These are phyloP conservation scores for Amblyopsis hoosieri DNA, from an alignment of 2,797 vertebrate species.

Conservation along the genomic window DNA sequence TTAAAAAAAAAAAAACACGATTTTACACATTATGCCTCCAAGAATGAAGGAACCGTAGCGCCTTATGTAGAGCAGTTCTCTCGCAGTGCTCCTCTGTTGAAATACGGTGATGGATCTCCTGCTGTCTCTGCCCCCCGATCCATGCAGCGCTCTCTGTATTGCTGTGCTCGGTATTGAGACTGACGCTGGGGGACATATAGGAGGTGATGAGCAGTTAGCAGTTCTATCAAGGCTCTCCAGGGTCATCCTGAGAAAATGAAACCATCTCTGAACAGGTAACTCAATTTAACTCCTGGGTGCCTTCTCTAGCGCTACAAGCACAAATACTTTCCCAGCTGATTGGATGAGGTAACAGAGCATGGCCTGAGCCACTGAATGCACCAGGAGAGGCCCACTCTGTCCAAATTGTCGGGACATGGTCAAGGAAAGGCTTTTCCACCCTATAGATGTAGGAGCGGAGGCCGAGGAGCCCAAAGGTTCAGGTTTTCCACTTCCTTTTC, in stretches of 20 bases:
- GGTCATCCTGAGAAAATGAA: conserved; percentile 75
- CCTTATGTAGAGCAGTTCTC: conserved; percentile 4
- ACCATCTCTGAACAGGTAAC: conserved; percentile 78
- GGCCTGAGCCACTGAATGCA: conserved; percentile 61
- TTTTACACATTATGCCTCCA: no score
- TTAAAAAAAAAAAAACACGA: no score
- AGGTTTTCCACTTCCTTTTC: conserved; percentile 60
- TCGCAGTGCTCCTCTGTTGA: conserved; percentile 31
- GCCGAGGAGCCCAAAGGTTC: conserved; percentile 56
- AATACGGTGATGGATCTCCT: conserved; percentile 48
- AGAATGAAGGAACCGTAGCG: conserved; percentile 10
- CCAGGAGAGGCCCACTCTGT: conserved; percentile 56
- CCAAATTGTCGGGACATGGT: conserved; percentile 72
- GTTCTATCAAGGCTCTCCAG: conserved; percentile 73
- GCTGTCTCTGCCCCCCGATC: conserved; percentile 53
- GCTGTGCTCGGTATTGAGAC: conserved; percentile 43
- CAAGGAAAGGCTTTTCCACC: conserved; percentile 60
- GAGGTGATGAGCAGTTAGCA: conserved; percentile 72
- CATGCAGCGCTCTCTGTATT: conserved; percentile 24
- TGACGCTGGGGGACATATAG: conserved; percentile 59
- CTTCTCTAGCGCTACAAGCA: conserved; percentile 68
- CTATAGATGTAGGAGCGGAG: conserved; percentile 57
- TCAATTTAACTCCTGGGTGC: conserved; percentile 74
- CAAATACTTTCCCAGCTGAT: conserved; percentile 77
- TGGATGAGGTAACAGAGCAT: conserved; percentile 76